A percentile compares a stretch with the other conserved stretches of the same genome.
phyloP scores from a whole-genome alignment of 2,797 vertebrate genomes.

The Tolypeutes matacus region DNA sequence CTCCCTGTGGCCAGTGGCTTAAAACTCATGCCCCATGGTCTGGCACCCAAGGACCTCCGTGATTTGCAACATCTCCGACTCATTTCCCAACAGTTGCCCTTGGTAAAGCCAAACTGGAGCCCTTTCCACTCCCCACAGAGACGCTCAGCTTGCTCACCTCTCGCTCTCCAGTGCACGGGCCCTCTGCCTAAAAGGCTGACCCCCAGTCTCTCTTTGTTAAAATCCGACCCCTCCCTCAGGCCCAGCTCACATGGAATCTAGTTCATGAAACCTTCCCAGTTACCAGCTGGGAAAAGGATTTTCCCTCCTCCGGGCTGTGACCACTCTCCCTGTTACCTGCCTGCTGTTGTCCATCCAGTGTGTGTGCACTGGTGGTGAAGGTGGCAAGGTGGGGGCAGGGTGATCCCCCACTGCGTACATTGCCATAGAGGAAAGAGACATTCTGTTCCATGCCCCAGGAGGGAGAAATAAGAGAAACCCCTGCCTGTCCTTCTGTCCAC shows the following conservation, averaged over 20 bases:
- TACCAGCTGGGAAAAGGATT: background rate
- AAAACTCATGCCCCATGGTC: background rate
- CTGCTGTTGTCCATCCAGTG: background rate
- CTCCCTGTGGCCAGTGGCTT: background rate
- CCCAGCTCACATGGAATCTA: background rate
- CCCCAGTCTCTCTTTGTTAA: background rate
- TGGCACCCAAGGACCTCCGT: background rate
- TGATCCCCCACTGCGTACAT: background rate
- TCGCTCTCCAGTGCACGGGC: accelerated
- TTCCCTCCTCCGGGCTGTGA: background rate
- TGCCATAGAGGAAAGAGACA: background rate
- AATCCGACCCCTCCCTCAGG: background rate
- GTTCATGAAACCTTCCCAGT: background rate
- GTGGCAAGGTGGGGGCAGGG: too few species aligned
- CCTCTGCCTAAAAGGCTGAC: background rate
- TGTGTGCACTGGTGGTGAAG: background rate
- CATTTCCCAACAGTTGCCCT: background rate
- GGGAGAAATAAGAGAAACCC: background rate
- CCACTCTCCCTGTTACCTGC: background rate
- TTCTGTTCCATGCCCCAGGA: background rate
- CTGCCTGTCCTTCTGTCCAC: background rate
- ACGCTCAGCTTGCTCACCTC: background rate
- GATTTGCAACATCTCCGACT: background rate
- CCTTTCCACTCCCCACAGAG: background rate
- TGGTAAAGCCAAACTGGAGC: background rate